A percentile compares a stretch with the other conserved stretches of the same genome.
These are phyloP conservation scores for Lucinisca nassula DNA, from an alignment of 2,888 invertebrate species.

Conservation along the genomic window DNA sequence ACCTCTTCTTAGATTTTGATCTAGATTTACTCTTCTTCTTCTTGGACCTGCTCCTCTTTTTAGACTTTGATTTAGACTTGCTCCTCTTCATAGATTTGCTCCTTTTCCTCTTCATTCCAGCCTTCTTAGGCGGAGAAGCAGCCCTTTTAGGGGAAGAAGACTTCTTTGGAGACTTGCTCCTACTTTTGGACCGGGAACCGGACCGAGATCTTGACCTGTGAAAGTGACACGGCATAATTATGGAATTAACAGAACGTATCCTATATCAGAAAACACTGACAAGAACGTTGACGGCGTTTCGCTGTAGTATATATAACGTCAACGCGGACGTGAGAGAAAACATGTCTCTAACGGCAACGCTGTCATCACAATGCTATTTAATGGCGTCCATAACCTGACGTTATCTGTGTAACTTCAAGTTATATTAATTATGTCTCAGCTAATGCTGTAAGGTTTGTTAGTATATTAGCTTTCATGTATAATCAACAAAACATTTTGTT, in stretches of 20 bases:
- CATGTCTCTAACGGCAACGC: too few species aligned
- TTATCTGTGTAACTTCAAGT: not conserved
- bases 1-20: too few species aligned
- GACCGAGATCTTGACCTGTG: slow-evolving; percentile 43
- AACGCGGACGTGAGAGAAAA: slow-evolving; percentile 21
- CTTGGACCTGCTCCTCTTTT: slow-evolving; percentile 30
- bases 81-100: slow-evolving; percentile 61
- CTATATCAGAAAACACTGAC: slow-evolving; percentile 11
- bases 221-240: slow-evolving; percentile 32
- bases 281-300: not conserved
- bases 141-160: slow-evolving; percentile 17
- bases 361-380: not conserved
- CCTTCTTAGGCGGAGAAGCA: not conserved
- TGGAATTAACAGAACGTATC: not conserved
- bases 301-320: slow-evolving; percentile 4
- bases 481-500: too few species aligned
- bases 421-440: not conserved
- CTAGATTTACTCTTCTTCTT: slow-evolving; percentile 49
- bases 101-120: slow-evolving; percentile 41
- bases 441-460: not conserved
- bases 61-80: slow-evolving; percentile 53
- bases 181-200: slow-evolving; percentile 1
- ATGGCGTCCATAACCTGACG: not conserved
- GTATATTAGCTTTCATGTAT: not conserved
- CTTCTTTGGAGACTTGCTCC: slow-evolving; percentile 27